Conservation (phyloP, 2,888 invertebrate genomes). For the Onchidella celtica region DNA sequence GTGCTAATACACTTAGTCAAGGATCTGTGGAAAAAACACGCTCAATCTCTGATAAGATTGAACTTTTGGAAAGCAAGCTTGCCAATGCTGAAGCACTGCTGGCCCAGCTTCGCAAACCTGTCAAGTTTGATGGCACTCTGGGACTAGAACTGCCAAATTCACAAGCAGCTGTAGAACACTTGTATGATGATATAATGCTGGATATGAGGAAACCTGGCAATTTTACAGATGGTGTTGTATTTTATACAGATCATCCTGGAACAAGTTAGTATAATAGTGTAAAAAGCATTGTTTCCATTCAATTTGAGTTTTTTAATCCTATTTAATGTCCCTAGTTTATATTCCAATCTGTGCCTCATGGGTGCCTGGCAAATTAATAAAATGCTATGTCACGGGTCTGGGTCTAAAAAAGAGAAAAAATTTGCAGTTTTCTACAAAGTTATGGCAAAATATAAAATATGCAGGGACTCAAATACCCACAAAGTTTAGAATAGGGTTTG, state of each 20-base stretch:
- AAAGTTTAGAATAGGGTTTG: too few species aligned
- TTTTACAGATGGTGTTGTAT: constrained; percentile 54
- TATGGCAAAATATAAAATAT: too few species aligned
- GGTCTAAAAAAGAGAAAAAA: too few species aligned
- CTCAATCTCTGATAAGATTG: constrained; percentile 17
- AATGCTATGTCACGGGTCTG: background rate
- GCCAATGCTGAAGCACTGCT: constrained; percentile 31
- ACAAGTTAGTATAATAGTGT: constrained; percentile 39
- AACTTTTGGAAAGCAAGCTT: constrained; percentile 35
- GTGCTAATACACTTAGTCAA: background rate
- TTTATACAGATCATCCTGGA: constrained; percentile 59
- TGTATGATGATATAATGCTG: constrained; percentile 55
- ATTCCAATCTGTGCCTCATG: background rate
- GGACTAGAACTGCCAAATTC: constrained; percentile 53
- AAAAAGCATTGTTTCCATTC: background rate
- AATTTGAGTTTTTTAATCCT: background rate
- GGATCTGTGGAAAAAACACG: background rate
- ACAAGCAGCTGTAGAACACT: background rate
- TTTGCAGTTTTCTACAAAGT: too few species aligned
- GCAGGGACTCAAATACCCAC: too few species aligned
- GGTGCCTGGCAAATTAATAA: background rate
- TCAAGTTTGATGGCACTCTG: constrained; percentile 55
- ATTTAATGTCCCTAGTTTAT: background rate
- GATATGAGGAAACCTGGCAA: constrained; percentile 53
- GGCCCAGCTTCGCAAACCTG: constrained; percentile 52